Conservation (phyloP, 2,888 invertebrate genomes). For the Epinotia ramella region DNA sequence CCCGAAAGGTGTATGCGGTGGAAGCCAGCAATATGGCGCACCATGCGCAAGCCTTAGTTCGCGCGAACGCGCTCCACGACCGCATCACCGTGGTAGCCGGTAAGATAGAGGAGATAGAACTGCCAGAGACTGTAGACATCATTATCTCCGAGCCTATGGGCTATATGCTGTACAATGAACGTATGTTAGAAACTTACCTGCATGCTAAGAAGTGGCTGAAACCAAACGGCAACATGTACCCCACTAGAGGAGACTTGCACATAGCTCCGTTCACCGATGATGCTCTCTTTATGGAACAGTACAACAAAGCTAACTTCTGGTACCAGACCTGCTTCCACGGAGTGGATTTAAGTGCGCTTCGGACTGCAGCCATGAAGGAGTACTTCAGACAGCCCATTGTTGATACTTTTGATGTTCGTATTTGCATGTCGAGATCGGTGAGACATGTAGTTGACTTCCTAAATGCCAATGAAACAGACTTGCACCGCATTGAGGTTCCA, state of each 20-base stretch:
- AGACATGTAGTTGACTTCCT: conserved; percentile 97
- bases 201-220: conserved; percentile 99
- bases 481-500: conserved; percentile 98
- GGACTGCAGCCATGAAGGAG: conserved; percentile 97
- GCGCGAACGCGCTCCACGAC: conserved; percentile 94
- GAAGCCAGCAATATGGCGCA: conserved; percentile 99
- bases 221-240: conserved; percentile 98
- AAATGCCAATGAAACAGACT: conserved; percentile 95
- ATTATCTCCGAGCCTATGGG: conserved; percentile 99
- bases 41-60: conserved; percentile 96
- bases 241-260: conserved; percentile 97
- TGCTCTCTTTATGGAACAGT: conserved; percentile 98
- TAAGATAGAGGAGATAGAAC: conserved; percentile 98
- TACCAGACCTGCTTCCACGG: conserved; percentile 99
- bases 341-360: conserved; percentile 96
- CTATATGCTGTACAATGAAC: conserved; percentile 99
- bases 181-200: conserved; percentile 99
- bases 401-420: conserved; percentile 98
- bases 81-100: conserved; percentile 97
- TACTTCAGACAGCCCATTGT: conserved; percentile 99
- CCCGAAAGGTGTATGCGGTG: conserved; percentile 98
- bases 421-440: conserved; percentile 97
- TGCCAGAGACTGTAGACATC: conserved; percentile 98
- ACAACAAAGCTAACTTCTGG: conserved; percentile 99
- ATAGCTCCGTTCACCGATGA: conserved; percentile 99